Conservation (phyloP, 23 tunicate species). For the Ascidia mentula region DNA sequence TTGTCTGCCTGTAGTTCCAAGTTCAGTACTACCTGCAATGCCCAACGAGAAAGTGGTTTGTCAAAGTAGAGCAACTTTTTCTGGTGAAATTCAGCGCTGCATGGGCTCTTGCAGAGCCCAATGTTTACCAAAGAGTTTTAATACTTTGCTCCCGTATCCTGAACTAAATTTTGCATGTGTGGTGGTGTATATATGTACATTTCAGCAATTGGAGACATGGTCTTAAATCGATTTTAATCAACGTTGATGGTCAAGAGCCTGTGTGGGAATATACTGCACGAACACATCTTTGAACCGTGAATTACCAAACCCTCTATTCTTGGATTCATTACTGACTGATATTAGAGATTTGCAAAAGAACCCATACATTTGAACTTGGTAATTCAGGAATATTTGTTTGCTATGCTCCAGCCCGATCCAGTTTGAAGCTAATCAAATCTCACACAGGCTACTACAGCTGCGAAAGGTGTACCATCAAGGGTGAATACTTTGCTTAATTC, state of each 20-base stretch:
- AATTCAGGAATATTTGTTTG: slow-evolving; percentile 24
- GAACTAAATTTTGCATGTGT: background rate
- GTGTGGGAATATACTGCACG: slow-evolving; percentile 49
- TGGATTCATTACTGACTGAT: slow-evolving; percentile 38
- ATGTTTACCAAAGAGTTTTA: background rate
- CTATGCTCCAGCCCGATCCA: slow-evolving; percentile 52
- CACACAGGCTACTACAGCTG: slow-evolving; percentile 52
- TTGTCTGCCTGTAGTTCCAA: background rate
- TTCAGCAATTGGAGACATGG: background rate
- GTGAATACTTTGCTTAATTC: slow-evolving; percentile 22
- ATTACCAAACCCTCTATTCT: slow-evolving; percentile 37
- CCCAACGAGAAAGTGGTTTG: background rate
- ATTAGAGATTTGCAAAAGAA: background rate
- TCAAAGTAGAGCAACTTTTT: background rate
- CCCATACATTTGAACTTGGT: background rate
- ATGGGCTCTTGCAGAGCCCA: background rate
- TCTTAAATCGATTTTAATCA: slow-evolving; percentile 22
- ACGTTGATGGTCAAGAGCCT: slow-evolving; percentile 50
- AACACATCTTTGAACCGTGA: slow-evolving; percentile 32
- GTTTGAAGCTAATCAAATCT: slow-evolving; percentile 28
- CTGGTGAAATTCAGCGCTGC: background rate
- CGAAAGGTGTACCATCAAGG: slow-evolving; percentile 40
- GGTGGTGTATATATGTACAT: background rate
- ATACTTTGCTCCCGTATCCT: background rate
- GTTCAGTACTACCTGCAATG: background rate